Evolutionary conservation across 1,140 invertebrate species (phyloP).

Genomic region (Forficula auricularia): DNA sequence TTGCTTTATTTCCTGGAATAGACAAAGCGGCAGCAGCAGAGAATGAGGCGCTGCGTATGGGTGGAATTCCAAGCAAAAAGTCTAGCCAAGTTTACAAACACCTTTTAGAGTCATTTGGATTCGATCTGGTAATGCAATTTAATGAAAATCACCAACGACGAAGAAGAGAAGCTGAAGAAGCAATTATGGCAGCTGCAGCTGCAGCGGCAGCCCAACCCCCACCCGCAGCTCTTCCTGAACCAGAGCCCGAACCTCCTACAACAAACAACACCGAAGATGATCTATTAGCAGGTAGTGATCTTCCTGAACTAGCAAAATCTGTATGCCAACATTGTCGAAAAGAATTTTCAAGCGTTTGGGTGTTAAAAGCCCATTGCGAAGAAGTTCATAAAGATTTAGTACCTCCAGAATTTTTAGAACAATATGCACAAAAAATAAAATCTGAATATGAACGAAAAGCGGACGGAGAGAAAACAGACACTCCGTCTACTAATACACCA

Average conservation of each 20-base stretch:
- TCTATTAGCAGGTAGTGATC: slow-evolving; percentile 8
- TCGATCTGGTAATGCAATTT: slow-evolving; percentile 91
- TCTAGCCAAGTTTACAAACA: slow-evolving; percentile 78
- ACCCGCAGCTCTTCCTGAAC: slow-evolving; percentile 1
- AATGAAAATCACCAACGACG: slow-evolving; percentile 73
- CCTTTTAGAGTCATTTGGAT: slow-evolving; percentile 80
- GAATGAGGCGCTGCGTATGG: slow-evolving; percentile 19
- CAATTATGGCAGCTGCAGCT: slow-evolving; percentile 10
- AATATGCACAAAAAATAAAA: slow-evolving; percentile 79
- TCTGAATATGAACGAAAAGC: slow-evolving; percentile 65
- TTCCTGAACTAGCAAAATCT: slow-evolving; percentile 44
- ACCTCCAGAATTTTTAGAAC: slow-evolving; percentile 71
- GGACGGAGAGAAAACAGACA: slow-evolving; percentile 44
- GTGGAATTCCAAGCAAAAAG: slow-evolving; percentile 36
- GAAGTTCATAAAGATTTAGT: slow-evolving; percentile 84
- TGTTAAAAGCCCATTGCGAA: slow-evolving; percentile 87
- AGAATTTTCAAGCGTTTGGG: slow-evolving; percentile 88
- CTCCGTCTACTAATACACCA: slow-evolving; percentile 32
- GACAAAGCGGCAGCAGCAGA: slow-evolving; percentile 6
- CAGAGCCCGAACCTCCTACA: not conserved
- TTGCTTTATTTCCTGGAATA: slow-evolving; percentile 37
- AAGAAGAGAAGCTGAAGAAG: slow-evolving; percentile 24
- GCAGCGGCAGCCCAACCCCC: too few relatives aligned
- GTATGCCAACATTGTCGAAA: slow-evolving; percentile 80
- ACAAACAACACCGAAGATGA: slow-evolving; percentile 5